Evolutionary conservation across 2,888 invertebrate species (phyloP), one percentile per base, ranked within the genome.

Genomic region (Pterostichus madidus): DNA sequence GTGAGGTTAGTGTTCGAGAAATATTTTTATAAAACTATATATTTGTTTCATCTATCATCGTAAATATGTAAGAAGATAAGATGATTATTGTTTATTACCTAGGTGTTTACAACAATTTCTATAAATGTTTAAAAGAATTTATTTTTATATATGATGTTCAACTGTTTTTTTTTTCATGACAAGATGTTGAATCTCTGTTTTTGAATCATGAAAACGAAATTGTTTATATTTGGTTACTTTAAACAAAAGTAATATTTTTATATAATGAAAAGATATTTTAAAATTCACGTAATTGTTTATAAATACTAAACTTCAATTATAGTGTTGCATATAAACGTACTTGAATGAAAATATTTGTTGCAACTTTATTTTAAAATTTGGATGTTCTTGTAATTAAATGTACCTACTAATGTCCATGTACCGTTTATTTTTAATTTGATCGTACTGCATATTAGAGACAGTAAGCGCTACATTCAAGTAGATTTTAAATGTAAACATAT

Each of bases 1-100:
- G 56, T 49, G 80, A 75, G 81, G 81, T 80, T 53, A 71, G 68
- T 80, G 75, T 49, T 52, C 32, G 31, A 75, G 35, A 80, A 53
- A 68, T 80, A 80, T 80, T 78, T 78, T 78, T 78, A 46, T 79
- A 79, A 61, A 64, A 59, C 39, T 64, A 39, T 39, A 39, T 39
- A 39, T 39, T 39, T 39, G 49, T 53, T 64, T 32, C 31, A 46
- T 77, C 32, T 59, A 59, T 78, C 39, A 13, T 59, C 77, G 8
- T 56, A 77, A 75, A 10, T 49, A 75, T 61, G 44, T 49, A 10
- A 73, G 64, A 64, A 71, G 31, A 71, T 64, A 64, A 71, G 31
- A 71, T 64, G n/a, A 39, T 68, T 68, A 68, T 75, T 75, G 52
- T 75, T 75, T 52, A 75, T 52, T 24, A 52, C 31, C 10, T 75